Percentiles rank a stretch among this genome's conserved stretches.
Conservation (phyloP, 2,113 vertebrate genomes). For the Danionella cerebrum region DNA sequence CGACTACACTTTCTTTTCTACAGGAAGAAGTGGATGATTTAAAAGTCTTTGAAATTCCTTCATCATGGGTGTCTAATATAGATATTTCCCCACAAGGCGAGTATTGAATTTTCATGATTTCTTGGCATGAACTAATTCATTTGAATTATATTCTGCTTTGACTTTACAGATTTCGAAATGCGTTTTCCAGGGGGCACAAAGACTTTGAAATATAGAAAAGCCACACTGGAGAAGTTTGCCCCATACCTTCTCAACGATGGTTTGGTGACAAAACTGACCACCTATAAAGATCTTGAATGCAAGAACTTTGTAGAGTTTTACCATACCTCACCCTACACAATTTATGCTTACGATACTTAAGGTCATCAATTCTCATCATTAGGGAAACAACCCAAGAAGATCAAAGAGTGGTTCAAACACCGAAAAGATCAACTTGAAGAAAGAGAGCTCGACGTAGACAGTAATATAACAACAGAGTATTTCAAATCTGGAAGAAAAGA, state of each 20-base stretch:
- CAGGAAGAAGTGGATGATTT: conserved; percentile 52
- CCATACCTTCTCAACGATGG: conserved; percentile 63
- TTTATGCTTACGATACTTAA: no score
- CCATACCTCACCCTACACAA: neutral
- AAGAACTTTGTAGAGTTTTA: no score
- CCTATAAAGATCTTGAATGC: conserved; percentile 70
- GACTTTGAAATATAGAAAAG: conserved; percentile 66
- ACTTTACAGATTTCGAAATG: conserved; percentile 69
- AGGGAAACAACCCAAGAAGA: conserved; percentile 59
- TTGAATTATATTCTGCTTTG: neutral
- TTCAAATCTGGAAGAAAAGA: conserved; percentile 64
- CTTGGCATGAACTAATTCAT: neutral
- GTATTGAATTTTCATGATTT: neutral
- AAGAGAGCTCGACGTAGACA: conserved; percentile 59
- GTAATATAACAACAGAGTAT: conserved; percentile 57
- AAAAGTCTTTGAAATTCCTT: conserved; percentile 70
- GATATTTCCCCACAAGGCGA: conserved; percentile 68
- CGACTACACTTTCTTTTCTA: neutral
- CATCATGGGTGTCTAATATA: conserved; percentile 74
- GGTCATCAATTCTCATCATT: no score
- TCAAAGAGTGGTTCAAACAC: conserved; percentile 76
- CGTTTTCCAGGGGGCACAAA: conserved; percentile 67
- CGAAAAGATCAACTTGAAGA: conserved; percentile 70
- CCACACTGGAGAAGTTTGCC: conserved; percentile 74
- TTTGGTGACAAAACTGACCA: conserved; percentile 66